Base-by-base conservation (phyloP, 2,797 vertebrate species). In the Zalophus californianus region DNA sequence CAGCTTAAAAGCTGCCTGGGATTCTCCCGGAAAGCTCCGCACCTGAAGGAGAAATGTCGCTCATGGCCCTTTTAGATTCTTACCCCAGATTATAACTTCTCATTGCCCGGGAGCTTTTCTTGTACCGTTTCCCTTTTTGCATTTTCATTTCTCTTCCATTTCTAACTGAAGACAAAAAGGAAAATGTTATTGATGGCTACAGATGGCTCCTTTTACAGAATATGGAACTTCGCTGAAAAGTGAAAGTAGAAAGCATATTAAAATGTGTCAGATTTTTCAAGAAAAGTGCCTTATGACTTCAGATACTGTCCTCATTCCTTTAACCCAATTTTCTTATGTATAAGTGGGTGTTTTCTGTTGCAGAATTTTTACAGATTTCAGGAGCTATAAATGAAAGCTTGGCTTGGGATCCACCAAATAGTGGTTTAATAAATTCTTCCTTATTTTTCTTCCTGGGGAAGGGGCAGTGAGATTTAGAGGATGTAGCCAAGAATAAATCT, bases 201-300 rank as follows among this genome's bases (percentile, higher is more conserved):
- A 78, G 82, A 60, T 68, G 60, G 3, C 27, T 73, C 25, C 35
- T 95, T 93, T 96, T 94, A 79, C 20, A 54, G 72, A 83, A 64
- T 44, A 38, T 73, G 64, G 29, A 23, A 2, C 21, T 91, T 91
- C 41, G 50, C 68, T 38, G 64, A 82, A 89, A 91, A 90, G 41
- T 68, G 52, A 93, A 92, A 85, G 38, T 92, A 52, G 78, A 96
- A 88, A 86, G 35, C 60, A 5, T 90, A 56, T 83, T 91, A 78
- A 92, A 52, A 75, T 75, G 77, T 66, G 77, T 91, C 32, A 27
- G 38, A 18, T 62, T 91, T 91, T 97, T 87, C 68, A 73, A 25
- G 66, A 75, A 91, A 75, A 91, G 35, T n/a, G n/a, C 35, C 9
- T 75, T 8, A 4, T 94, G 32, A 75, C n/a, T 80, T 84, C n/a